phyloP scores from a whole-genome alignment of 2,113 vertebrate genomes.

The Trogon melanurus region DNA sequence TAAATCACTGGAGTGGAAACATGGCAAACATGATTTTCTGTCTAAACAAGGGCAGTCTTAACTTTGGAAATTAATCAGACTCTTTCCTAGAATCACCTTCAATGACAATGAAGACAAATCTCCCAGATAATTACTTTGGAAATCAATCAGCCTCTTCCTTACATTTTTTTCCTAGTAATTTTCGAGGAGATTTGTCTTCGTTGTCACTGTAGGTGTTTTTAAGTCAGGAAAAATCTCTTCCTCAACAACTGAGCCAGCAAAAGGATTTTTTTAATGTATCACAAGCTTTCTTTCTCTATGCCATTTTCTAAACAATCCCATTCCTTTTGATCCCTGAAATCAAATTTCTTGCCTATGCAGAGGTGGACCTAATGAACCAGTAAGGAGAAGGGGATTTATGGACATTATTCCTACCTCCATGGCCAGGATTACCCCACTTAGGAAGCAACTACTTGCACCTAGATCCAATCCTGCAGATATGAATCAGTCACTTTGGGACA shows the following conservation, averaged over 20 bases:
- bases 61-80: conserved; percentile 24
- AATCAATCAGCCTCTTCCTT: conserved; percentile 32
- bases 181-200: neutral
- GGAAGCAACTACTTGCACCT: neutral
- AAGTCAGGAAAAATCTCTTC: neutral
- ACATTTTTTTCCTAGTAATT: conserved; percentile 16
- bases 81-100: conserved; percentile 32
- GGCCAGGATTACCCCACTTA: fast-evolving
- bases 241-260: conserved; percentile 2
- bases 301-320: neutral
- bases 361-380: neutral
- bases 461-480: neutral
- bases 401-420: neutral
- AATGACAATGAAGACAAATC: conserved; percentile 13
- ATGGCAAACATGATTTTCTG: conserved; percentile 44
- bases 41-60: conserved; percentile 17
- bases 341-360: neutral
- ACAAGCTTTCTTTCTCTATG: neutral
- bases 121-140: conserved; percentile 1
- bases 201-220: conserved; percentile 22
- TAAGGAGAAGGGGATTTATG: neutral
- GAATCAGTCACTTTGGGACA: neutral
- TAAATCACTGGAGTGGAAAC: conserved; percentile 47
- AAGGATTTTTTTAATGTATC: neutral
- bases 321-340: neutral